These are phyloP conservation scores for Ranitomeya variabilis DNA, from an alignment of 2,113 vertebrate genomes.

Conservation along the genomic window DNA sequence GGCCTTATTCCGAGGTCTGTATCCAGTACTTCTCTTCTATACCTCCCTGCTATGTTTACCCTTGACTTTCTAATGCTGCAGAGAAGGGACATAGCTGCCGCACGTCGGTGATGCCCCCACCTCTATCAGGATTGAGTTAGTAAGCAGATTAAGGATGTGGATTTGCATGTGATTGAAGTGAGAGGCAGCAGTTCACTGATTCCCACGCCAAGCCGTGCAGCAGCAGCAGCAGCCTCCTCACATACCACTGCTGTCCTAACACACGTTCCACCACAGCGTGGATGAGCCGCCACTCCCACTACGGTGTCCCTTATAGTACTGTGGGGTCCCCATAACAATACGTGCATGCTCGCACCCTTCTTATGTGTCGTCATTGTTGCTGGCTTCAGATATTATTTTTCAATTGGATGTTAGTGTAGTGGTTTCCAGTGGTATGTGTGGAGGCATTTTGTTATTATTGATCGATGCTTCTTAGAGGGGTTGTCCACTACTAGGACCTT, in stretches of 20 bases:
- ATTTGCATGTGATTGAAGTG: slow-evolving; percentile 57
- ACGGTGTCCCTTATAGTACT: not conserved
- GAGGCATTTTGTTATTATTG: not conserved
- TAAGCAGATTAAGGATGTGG: slow-evolving; percentile 52
- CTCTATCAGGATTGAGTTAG: slow-evolving; percentile 48
- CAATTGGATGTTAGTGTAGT: not conserved
- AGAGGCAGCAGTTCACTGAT: slow-evolving; percentile 26
- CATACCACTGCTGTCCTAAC: not conserved
- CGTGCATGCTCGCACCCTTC: not conserved
- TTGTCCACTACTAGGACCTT: too few species aligned
- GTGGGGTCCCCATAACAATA: not conserved
- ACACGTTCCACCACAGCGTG: not conserved
- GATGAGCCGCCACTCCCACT: not conserved
- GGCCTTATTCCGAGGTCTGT: not conserved
- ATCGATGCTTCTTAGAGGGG: not conserved
- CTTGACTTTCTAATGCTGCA: not conserved
- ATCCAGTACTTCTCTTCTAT: not conserved
- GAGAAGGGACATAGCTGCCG: not conserved
- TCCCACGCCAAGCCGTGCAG: slow-evolving; percentile 42
- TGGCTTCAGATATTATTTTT: not conserved
- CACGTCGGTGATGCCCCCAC: slow-evolving; percentile 32
- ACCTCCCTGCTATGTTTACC: not conserved
- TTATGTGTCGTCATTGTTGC: not conserved
- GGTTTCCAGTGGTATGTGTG: not conserved
- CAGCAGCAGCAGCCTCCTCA: slow-evolving; percentile 4